These are phyloP conservation scores for Globia sparganii DNA, from an alignment of 2,888 invertebrate genomes.

Conservation along the genomic window DNA sequence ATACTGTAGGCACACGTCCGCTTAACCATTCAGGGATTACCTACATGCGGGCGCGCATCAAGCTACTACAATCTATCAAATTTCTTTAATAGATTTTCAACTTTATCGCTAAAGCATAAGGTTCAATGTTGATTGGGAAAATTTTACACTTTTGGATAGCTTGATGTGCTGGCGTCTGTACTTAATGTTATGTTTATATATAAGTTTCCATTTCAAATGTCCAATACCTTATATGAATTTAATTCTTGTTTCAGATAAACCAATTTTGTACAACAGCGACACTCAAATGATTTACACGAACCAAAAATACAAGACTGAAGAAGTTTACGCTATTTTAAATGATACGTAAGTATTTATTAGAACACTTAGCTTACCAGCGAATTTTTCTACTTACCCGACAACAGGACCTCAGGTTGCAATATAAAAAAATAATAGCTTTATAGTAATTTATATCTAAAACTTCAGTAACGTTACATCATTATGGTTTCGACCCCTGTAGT, in stretches of 20 bases:
- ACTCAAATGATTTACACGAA: constrained; percentile 74
- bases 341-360: constrained; percentile 79
- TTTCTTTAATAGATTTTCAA: too few species aligned
- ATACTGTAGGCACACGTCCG: too few species aligned
- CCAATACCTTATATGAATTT: neutral
- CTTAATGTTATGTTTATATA: too few species aligned
- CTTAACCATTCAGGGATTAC: too few species aligned
- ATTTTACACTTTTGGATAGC: too few species aligned
- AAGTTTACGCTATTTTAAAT: constrained; percentile 84
- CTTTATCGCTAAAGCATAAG: too few species aligned
- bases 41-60: too few species aligned
- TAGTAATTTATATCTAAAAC: neutral
- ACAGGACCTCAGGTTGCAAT: neutral
- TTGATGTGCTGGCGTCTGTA: too few species aligned
- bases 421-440: neutral
- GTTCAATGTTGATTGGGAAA: too few species aligned
- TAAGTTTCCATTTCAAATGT: neutral
- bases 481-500: neutral
- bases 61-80: too few species aligned
- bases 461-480: neutral
- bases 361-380: neutral
- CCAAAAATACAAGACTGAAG: constrained; percentile 77
- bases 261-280: constrained; percentile 76
- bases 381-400: neutral
- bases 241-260: constrained; percentile 79